Evolutionary conservation across 2,797 vertebrate genomes (phyloP).

Genomic region (Protonibea diacanthus): DNA sequence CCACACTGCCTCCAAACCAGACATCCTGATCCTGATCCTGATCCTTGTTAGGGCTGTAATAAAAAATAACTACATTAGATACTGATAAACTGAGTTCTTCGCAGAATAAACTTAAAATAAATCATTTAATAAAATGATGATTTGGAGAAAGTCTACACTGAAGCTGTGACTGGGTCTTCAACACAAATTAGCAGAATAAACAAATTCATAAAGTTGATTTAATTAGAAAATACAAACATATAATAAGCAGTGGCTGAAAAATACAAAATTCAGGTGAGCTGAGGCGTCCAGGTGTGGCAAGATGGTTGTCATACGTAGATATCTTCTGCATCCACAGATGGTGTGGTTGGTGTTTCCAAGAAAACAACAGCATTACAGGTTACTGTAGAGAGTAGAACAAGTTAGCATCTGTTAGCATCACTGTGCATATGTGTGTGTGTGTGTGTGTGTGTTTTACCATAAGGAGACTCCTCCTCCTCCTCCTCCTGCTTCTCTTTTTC

Average conservation of each 20-base stretch:
- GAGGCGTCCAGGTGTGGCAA: background rate
- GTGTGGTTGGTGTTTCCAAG: conserved; percentile 18
- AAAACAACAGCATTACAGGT: background rate
- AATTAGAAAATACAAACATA: background rate
- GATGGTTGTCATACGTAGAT: conserved; percentile 40
- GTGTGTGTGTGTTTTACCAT: conserved; percentile 37
- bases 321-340: background rate
- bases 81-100: no score
- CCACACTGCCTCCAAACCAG: no score
- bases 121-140: no score
- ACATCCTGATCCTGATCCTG: no score
- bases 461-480: conserved; percentile 18
- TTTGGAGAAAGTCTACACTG: no score
- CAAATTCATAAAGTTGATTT: no score
- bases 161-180: no score
- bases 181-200: no score
- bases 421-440: conserved; percentile 3
- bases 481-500: conserved; percentile 1
- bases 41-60: no score
- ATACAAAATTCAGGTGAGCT: background rate
- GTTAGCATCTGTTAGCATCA: background rate
- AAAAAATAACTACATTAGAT: no score
- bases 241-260: background rate
- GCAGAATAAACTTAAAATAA: no score
- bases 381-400: conserved; percentile 21